A percentile compares a stretch with the other conserved stretches of the same genome.
Evolutionary conservation across 2,888 invertebrate species (phyloP).

Genomic region (Seira musarum): DNA sequence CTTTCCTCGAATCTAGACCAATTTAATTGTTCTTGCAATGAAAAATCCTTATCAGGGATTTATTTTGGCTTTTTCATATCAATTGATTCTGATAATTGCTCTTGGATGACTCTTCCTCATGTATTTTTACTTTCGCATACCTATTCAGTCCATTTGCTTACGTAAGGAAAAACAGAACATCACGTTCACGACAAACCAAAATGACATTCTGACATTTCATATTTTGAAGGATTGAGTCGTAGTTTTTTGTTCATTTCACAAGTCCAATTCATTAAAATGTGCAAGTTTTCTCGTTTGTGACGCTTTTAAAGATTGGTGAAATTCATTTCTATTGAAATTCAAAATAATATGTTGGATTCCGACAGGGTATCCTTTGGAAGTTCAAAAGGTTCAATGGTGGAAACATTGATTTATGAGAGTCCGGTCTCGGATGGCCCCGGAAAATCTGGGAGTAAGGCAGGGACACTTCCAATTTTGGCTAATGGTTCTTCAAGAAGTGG

Average conservation of each 20-base stretch:
- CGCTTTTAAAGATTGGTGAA: not conserved
- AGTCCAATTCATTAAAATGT: not conserved
- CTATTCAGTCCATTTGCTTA: too few relatives aligned
- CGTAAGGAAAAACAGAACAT: too few relatives aligned
- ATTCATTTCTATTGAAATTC: too few relatives aligned
- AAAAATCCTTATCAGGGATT: too few relatives aligned
- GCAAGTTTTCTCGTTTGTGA: not conserved
- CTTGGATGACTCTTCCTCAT: too few relatives aligned
- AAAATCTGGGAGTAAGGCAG: conserved; percentile 35
- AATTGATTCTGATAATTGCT: too few relatives aligned
- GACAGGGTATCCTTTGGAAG: conserved; percentile 93
- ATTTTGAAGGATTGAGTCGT: not conserved
- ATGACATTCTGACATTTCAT: too few relatives aligned
- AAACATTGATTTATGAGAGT: conserved; percentile 92
- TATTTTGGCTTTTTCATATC: too few relatives aligned
- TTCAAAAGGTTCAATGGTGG: conserved; percentile 95
- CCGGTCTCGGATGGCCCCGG: conserved; percentile 72
- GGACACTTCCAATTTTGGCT: conserved; percentile 16
- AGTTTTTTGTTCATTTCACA: not conserved
- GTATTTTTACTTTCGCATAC: too few relatives aligned
- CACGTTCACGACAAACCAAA: too few relatives aligned
- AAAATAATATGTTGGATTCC: conserved; percentile 45
- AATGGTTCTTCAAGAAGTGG: conserved; percentile 38
- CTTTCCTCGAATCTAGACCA: not conserved
- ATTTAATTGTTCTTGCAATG: not conserved